A percentile compares a stretch with the other conserved stretches of the same genome.
Evolutionary conservation across 2,797 vertebrate species (phyloP).

Genomic region (Eremophila alpestris): DNA sequence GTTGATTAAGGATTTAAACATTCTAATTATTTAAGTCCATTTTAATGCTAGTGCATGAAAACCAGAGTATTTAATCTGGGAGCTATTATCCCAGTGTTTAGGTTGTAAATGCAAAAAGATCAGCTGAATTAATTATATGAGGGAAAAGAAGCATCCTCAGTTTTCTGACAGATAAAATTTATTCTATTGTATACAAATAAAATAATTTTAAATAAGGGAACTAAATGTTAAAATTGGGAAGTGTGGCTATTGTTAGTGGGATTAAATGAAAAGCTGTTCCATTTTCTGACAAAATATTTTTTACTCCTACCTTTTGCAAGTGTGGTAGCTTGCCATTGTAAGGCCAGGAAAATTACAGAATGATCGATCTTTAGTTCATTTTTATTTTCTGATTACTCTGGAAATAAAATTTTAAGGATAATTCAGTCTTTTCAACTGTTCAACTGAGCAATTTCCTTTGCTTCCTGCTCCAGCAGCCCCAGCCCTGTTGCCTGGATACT

Average conservation of each 20-base stretch:
- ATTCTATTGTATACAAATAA: neutral
- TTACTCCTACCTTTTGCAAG: neutral
- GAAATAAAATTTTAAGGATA: constrained; percentile 18
- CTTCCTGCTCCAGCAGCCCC: constrained; percentile 15
- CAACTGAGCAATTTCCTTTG: constrained; percentile 51
- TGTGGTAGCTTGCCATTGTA: neutral
- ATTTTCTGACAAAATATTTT: neutral
- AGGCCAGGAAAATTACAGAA: neutral
- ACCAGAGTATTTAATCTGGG: neutral
- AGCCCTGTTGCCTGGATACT: constrained; percentile 68
- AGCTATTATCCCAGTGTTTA: neutral
- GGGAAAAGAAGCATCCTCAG: neutral
- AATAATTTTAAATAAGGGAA: neutral
- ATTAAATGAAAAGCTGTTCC: neutral
- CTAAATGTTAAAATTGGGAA: neutral
- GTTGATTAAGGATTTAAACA: neutral
- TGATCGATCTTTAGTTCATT: neutral
- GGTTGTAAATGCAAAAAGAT: neutral
- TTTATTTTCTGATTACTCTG: neutral
- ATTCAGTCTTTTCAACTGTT: constrained; percentile 20
- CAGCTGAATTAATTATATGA: neutral
- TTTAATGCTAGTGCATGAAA: neutral
- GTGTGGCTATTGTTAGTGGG: neutral
- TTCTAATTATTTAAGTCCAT: neutral
- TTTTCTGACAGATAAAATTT: neutral